Evolutionary conservation across 2,797 vertebrate species (phyloP).

Genomic region (Pristis pectinata): DNA sequence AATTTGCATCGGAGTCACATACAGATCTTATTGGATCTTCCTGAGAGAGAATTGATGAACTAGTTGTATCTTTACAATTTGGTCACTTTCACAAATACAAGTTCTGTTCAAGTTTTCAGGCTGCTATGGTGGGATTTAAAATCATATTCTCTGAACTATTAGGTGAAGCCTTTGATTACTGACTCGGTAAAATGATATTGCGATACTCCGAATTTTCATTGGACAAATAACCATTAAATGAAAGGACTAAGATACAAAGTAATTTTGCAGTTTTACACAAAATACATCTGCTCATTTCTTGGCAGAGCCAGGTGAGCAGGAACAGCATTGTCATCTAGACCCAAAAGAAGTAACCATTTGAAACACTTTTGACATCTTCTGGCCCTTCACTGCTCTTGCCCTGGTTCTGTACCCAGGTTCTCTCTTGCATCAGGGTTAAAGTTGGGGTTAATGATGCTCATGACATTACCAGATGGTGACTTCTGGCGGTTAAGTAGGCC

Average conservation of each 20-base stretch:
- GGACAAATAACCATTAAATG: neutral
- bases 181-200: neutral
- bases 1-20: neutral
- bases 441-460: too few relatives aligned
- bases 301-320: too few relatives aligned
- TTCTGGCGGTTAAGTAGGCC: too few relatives aligned
- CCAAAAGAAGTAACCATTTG: too few relatives aligned
- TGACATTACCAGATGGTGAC: too few relatives aligned
- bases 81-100: neutral
- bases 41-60: neutral
- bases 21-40: neutral
- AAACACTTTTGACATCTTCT: too few relatives aligned
- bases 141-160: neutral
- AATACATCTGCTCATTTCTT: neutral
- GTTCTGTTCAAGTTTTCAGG: neutral
- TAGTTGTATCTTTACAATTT: neutral
- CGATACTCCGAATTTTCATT: neutral
- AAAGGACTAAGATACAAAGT: neutral
- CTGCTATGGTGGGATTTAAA: neutral
- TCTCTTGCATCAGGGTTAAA: too few relatives aligned
- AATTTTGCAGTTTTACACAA: neutral
- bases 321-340: too few relatives aligned
- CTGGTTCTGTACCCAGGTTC: too few relatives aligned
- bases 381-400: too few relatives aligned
- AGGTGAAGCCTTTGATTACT: neutral